phyloP scores from a whole-genome alignment of 2,797 vertebrate species.

The Carcharodon carcharias region DNA sequence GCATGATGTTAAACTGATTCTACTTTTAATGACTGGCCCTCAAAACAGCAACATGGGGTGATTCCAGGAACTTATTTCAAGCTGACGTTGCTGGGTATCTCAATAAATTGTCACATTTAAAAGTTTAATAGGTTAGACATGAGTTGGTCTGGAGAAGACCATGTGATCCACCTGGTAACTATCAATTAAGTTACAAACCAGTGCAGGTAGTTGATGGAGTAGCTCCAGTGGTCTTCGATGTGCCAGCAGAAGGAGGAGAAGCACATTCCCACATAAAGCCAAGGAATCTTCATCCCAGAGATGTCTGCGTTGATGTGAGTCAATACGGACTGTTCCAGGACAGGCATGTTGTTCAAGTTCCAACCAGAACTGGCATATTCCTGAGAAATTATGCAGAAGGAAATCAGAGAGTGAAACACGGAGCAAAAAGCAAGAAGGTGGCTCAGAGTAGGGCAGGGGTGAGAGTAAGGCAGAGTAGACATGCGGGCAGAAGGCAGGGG shows the following conservation, averaged over 20 bases:
- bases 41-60: background rate
- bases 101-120: background rate
- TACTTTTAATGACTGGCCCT: background rate
- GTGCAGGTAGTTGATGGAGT: slow-evolving; percentile 80
- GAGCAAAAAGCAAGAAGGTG: background rate
- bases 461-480: too few relatives aligned
- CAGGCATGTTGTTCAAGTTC: slow-evolving; percentile 98
- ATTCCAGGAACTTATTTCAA: background rate
- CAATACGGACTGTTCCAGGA: slow-evolving; percentile 91
- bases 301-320: slow-evolving; percentile 95
- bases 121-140: background rate
- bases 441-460: too few relatives aligned
- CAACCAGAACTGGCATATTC: slow-evolving; percentile 93
- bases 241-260: slow-evolving; percentile 99
- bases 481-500: too few relatives aligned
- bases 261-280: slow-evolving; percentile 98
- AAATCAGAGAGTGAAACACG: background rate
- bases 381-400: slow-evolving; percentile 52
- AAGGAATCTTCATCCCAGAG: slow-evolving; percentile 98
- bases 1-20: background rate
- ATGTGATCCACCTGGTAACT: background rate
- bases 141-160: background rate
- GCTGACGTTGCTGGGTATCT: too few relatives aligned
- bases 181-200: slow-evolving; percentile 53
- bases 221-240: slow-evolving; percentile 87